A percentile compares a stretch with the other conserved stretches of the same genome.
These are phyloP conservation scores for Catharus minimus DNA, from an alignment of 2,113 vertebrate species.

Conservation along the genomic window DNA sequence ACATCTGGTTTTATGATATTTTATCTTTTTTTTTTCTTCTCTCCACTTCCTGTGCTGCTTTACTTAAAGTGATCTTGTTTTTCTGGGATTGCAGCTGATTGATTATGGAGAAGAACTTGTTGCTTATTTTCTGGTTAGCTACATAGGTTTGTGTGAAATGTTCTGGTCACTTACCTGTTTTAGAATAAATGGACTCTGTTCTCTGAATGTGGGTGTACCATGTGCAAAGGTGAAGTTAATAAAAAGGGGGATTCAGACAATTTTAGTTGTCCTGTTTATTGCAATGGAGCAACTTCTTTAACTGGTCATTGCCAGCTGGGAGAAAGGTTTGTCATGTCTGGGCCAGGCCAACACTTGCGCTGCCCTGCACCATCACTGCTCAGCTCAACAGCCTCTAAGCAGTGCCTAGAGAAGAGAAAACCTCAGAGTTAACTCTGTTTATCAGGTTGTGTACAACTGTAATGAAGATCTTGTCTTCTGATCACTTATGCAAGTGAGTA, in stretches of 20 bases:
- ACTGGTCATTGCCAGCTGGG: accelerated
- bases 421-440: background rate
- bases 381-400: background rate
- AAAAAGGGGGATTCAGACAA: background rate
- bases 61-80: background rate
- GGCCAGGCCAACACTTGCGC: background rate
- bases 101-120: background rate
- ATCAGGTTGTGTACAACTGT: background rate
- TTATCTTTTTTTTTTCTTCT: no score
- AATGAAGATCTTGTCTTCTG: background rate
- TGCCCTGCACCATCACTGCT: accelerated
- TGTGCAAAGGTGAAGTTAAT: background rate
- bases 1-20: background rate
- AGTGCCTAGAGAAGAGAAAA: background rate
- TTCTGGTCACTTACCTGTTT: background rate
- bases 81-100: background rate
- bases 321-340: background rate
- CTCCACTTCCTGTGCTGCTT: accelerated
- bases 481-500: background rate
- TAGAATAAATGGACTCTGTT: background rate
- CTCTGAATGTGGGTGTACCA: background rate
- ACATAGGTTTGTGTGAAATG: background rate
- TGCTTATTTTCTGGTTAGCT: background rate
- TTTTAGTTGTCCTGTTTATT: background rate
- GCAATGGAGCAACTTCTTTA: background rate